Base-by-base conservation (phyloP, 1,140 invertebrate species). In the Heliothis subflexa region DNA sequence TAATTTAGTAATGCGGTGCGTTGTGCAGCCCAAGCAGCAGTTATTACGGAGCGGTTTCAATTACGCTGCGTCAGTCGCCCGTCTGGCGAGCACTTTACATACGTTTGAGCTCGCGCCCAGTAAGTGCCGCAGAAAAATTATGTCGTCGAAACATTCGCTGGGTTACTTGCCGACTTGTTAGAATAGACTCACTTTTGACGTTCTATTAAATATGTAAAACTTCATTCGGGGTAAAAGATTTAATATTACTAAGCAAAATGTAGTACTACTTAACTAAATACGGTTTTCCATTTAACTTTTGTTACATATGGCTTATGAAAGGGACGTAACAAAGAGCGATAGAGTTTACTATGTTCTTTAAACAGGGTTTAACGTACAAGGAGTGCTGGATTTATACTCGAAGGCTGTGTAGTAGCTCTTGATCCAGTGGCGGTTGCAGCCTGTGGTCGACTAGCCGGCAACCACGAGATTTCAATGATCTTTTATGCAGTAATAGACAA, bases 1-100 rank as follows among this genome's bases (percentile, higher is more conserved):
- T 75, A 75, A 75, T 75, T 75, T 75, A 64, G 72, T 75, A 75
- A 75, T 75, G 57, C 47, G 52, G 47, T 64, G 73, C 57, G 73
- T 75, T 7, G 72, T 61, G 28, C 73, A 18, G 73, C 47, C 59
- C 45, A 33, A 18, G 70, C 28, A 57, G 72, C 73, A 16, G 47
- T 64, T 62, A 75, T 75, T 75, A 52, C 57, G 21, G 12, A 16
- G 45, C 73, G 52, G 73, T 75, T 75, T 64, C 73, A 75, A 75
- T 75, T 75, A 75, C 73, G 59, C 45, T 49, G 73, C 73, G 73
- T 50, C 57, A 75, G 59, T 64, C 55, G 54, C 7, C 47, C 55
- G 16, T 62, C 40, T 50, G 73, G 45, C 73, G 47, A 50, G 21
- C 47, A 64, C 59, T 75, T 75, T 75, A 47, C 59, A 75, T 75